Evolutionary conservation across 2,113 vertebrate genomes (phyloP).

Genomic region (Orcinus orca): DNA sequence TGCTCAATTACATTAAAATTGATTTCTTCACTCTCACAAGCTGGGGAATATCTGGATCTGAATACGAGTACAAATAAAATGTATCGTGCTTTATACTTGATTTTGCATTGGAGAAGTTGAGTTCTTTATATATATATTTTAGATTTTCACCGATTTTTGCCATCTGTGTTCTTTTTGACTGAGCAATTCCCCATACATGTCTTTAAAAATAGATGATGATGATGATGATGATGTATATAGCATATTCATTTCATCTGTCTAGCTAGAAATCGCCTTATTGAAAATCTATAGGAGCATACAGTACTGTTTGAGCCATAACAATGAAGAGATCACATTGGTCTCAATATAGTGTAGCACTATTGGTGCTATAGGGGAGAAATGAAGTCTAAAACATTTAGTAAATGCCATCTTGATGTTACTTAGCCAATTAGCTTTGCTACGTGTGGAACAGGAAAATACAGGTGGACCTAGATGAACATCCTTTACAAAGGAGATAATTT

Average conservation of each 20-base stretch:
- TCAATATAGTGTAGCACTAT: background rate
- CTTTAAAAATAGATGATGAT: background rate
- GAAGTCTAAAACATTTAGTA: constrained; percentile 28
- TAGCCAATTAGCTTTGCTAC: constrained; percentile 10
- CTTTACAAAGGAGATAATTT: background rate
- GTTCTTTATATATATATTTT: background rate
- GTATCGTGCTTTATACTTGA: background rate
- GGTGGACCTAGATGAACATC: background rate
- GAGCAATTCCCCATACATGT: background rate
- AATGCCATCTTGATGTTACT: constrained; percentile 34
- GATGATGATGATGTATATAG: background rate
- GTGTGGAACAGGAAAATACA: background rate
- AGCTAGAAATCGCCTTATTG: background rate
- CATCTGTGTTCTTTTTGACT: background rate
- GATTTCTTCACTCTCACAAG: constrained; percentile 55
- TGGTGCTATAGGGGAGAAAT: background rate
- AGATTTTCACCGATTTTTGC: background rate
- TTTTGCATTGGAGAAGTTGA: background rate
- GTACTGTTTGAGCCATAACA: background rate
- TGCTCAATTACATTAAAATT: constrained; percentile 72
- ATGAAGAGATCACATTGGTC: background rate
- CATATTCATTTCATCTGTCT: background rate
- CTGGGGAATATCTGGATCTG: constrained; percentile 9
- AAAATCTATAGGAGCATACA: background rate
- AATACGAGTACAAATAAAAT: background rate